These are phyloP conservation scores for Cephus spinipes DNA, from an alignment of 2,888 invertebrate genomes.

Conservation along the genomic window DNA sequence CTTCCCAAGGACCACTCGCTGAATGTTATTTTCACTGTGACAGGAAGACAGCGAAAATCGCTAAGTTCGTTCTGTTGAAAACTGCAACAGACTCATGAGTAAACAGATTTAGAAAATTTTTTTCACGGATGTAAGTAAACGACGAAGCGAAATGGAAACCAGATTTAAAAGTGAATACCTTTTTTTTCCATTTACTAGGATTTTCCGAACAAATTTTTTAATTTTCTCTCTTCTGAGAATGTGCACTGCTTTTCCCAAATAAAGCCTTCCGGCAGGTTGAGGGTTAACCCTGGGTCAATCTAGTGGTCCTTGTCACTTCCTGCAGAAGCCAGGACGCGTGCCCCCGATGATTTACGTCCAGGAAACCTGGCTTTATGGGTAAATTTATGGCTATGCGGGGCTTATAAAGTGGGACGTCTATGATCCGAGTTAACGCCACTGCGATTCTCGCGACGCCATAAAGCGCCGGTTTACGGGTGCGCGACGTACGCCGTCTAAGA, in stretches of 20 bases:
- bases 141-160: not conserved
- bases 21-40: not conserved
- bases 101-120: not conserved
- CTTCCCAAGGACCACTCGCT: not conserved
- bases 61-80: not conserved
- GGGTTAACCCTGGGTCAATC: not conserved
- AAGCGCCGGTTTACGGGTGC: not conserved
- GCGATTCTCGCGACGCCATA: not conserved
- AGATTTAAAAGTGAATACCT: not conserved
- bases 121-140: not conserved
- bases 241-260: not conserved
- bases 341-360: not conserved
- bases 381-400: not conserved
- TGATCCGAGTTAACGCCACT: not conserved
- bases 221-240: not conserved
- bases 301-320: not conserved
- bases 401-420: not conserved
- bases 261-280: not conserved
- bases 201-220: not conserved
- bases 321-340: not conserved
- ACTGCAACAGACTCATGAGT: not conserved
- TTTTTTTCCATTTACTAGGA: not conserved
- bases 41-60: not conserved
- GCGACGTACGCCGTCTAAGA: not conserved
- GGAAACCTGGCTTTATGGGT: not conserved